Base-by-base conservation (phyloP, 2,888 invertebrate genomes). In the Polydrusus tereticollis region DNA sequence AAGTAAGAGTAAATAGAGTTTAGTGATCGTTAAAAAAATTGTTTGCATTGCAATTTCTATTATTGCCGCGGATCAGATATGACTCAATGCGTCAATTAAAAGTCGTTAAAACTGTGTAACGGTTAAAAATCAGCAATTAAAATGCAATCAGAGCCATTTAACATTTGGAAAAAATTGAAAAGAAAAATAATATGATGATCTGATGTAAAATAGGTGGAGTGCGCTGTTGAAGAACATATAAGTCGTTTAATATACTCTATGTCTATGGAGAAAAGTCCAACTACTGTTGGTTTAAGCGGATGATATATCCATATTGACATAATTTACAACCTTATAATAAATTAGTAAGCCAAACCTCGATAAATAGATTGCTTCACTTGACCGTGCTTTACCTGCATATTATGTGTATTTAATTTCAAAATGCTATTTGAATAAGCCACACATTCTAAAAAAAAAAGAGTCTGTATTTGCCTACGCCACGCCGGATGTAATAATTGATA, bases 401-500 rank as follows among this genome's bases (percentile, higher is more conserved):
- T n/a, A n/a, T n/a, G 2, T 20, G 33, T 41, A 58, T 18, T 12
- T 38, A 38, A 43, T 59, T 59, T 43, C 41, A 21, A 59, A 43
- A 59, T 59, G 26, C 14, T 59, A 36, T 52, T 33, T 55, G 38
- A 65, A 41, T 16, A 55, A 55, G 38, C 36, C 18, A 7, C 12
- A 38, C 38, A 33, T 21, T 20, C 14, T 50, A 16, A 38, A 29
- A 36, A 8, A 43, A 60, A 47, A 55, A 26, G 29, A 59, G 68
- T 50, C 38, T 50, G 6, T 68, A 50, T 68, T 68, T 68, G 36
- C 41, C 12, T 41, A 21, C 5, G 10, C 16, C 26, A 41, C 10
- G 26, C 68, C 68, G 68, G 68, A 68, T 68, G 45, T 68, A 21
- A 59, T 36, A 52, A 60, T 52, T 21, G 60, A 60, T 60, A 75